Conservation (phyloP, 1,140 invertebrate species). For the Philotrypesis tridentata region DNA sequence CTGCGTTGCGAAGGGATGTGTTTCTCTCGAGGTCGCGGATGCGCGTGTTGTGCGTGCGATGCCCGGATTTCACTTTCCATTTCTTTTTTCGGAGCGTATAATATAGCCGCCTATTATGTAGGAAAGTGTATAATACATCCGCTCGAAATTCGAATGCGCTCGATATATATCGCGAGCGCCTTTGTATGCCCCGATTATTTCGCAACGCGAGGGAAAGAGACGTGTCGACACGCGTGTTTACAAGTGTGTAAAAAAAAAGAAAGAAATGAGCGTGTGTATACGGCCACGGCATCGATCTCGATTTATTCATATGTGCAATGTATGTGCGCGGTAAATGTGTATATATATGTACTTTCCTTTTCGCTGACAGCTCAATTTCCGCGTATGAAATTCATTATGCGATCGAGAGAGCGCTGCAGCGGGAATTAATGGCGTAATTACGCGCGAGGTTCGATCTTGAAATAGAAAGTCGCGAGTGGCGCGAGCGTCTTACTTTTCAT, state of each 20-base stretch:
- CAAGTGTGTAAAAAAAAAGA: slow-evolving; percentile 7
- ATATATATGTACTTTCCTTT: slow-evolving; percentile 18
- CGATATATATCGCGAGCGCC: too few relatives aligned
- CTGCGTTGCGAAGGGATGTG: background rate
- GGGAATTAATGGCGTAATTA: slow-evolving; percentile 2
- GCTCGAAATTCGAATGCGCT: too few relatives aligned
- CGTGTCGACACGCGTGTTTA: slow-evolving; percentile 21
- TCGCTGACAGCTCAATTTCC: slow-evolving; percentile 1
- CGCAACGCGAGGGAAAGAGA: background rate
- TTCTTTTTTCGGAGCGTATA: background rate
- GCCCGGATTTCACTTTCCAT: slow-evolving; percentile 1
- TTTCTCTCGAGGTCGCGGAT: background rate
- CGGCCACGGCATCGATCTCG: background rate
- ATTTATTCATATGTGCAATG: too few relatives aligned
- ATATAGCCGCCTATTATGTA: too few relatives aligned
- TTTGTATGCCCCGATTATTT: background rate
- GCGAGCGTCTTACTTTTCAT: background rate
- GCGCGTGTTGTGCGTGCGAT: background rate
- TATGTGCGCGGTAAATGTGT: too few relatives aligned
- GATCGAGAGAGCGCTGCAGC: background rate
- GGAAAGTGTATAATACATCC: too few relatives aligned
- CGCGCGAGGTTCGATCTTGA: background rate
- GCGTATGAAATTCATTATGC: background rate
- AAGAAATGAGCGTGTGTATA: background rate
- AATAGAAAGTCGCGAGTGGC: slow-evolving; percentile 9